Base-by-base conservation (phyloP, 2,113 vertebrate species). In the Zosterops lateralis region DNA sequence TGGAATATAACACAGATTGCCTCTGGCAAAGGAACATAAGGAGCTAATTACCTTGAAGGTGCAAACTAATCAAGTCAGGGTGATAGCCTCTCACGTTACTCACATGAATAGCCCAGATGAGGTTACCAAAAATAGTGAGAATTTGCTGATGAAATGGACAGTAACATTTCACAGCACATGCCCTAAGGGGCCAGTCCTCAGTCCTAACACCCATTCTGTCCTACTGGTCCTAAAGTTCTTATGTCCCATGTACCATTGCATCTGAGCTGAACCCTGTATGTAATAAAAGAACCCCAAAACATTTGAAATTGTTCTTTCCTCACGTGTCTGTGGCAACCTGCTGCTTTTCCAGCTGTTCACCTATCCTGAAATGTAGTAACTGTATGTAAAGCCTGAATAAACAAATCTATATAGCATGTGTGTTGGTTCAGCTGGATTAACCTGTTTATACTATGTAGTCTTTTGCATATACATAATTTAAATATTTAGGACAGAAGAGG, bases 31-130 rank as follows among this genome's bases (percentile, higher is more conserved):
- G 72, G 85, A 95, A 90, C 94, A 95, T 88, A 95, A 86, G 96
- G 93, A 90, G 90, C 78, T 95, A 92, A 97, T 95, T 95, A 95
- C 92, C 90, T 91, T 92, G 75, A 91, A 94, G 90, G 91, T 95
- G 75, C 71, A 92, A 95, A 94, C 68, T 93, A 95, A 95, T 93
- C 82, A 95, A 57, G 88, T 83, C 65, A 95, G n/a, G 31, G 71
- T 40, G 72, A 80, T 47, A 94, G 67, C 40, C 57, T 40, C 74
- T 80, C 87, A 76, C 2, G 1, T 80, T 95, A 83, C 77, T 95
- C 93, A 88, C 65, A 64, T 50, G 60, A 95, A 95, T 36, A 85
- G 70, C 48, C 48, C 86, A 92, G 75, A 54, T 0, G 28, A 88
- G 31, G 60, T 73, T 94, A 45, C 45, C 40, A 60, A 82, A 92